Evolutionary conservation across 1,140 invertebrate genomes (phyloP), one percentile per base, ranked within the genome.

Genomic region (Berghia stephanieae): DNA sequence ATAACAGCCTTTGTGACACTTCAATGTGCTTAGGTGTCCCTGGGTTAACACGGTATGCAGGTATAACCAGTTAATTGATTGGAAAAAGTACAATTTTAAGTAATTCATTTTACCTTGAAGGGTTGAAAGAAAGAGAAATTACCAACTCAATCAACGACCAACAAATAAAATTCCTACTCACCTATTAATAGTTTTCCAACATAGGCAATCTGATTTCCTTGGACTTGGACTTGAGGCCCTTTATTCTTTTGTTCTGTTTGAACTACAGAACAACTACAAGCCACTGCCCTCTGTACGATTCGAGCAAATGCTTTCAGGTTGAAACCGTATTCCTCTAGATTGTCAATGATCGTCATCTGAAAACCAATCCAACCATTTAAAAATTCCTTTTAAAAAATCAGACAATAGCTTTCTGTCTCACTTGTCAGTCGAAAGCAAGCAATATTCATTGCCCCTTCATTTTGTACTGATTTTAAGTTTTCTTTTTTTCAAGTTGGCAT

Each of bases 161-260:
- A 31, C 6, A 8, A n/a, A 18, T 78, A 69, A 24, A 16, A 24
- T 24, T 49, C n/a, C 27, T 18, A 71, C 77, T 75, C 79, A 92
- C 94, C 93, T 78, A 92, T 92, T 8, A 96, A 90, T 70, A 95
- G 88, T 86, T 94, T 94, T 78, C 92, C 92, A 2, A 96, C 91
- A 84, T 94, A 95, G 72, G 91, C 87, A 77, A 97, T 93, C 92
- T 97, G 96, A 90, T 97, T 96, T 71, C 96, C 96, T 91, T 98
- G 96, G 43, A 97, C 92, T 83, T 96, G 91, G 24, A 98, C 92
- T 88, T 96, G 94, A 68, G 93, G 93, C 52, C 90, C 92, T 85
- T 94, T 94, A 79, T 94, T 93, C 52, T 93, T 94, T 21, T 94
- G 92, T 43, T 93, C 87, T 13, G 77, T 63, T 71, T 93, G 92